Percentiles rank a stretch among this genome's conserved stretches.
Conservation (phyloP, 2,797 vertebrate species). For the Ctenopoma multispine region DNA sequence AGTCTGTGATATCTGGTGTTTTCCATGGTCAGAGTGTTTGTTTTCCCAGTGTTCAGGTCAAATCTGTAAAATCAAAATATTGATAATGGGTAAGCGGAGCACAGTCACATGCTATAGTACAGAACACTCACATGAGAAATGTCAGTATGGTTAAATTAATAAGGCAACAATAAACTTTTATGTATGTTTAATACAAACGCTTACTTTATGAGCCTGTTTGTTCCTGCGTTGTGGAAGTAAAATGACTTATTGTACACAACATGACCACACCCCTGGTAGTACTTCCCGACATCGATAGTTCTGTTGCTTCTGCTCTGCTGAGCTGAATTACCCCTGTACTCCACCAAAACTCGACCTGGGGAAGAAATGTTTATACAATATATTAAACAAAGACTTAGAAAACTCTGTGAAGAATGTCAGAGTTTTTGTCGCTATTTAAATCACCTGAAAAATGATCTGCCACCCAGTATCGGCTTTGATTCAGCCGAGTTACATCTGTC, state of each 20-base stretch:
- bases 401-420: neutral
- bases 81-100: neutral
- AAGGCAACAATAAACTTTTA: neutral
- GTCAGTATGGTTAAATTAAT: neutral
- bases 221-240: conserved; percentile 91
- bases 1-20: conserved; percentile 85
- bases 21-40: conserved; percentile 77
- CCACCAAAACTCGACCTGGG: conserved; percentile 85
- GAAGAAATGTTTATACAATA: neutral
- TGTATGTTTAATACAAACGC: conserved; percentile 43
- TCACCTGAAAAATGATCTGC: conserved; percentile 92
- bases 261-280: conserved; percentile 91
- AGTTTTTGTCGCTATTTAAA: neutral
- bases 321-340: conserved; percentile 81
- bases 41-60: conserved; percentile 78
- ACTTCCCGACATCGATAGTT: conserved; percentile 75
- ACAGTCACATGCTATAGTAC: neutral
- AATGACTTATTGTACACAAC: conserved; percentile 85
- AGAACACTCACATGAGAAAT: neutral
- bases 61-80: conserved; percentile 78
- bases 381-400: conserved; percentile 2
- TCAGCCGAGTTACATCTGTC: conserved; percentile 81
- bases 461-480: conserved; percentile 87
- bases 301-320: conserved; percentile 75
- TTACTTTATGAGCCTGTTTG: conserved; percentile 87